A percentile compares a stretch with the other conserved stretches of the same genome.
phyloP scores from a whole-genome alignment of 2,113 vertebrate genomes.

The Oostethus manadensis region DNA sequence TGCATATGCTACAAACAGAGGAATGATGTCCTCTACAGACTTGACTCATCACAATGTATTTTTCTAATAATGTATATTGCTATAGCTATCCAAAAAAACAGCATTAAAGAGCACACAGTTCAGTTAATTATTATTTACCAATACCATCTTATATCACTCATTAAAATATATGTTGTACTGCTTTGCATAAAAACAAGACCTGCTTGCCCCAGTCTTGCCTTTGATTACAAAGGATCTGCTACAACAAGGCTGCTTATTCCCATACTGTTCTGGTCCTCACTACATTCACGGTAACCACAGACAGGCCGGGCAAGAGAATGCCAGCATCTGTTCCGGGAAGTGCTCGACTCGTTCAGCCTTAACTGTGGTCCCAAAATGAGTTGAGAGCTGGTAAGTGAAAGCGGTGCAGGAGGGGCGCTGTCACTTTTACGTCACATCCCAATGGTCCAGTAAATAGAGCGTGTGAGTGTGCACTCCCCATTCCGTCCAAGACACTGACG shows the following conservation, averaged over 20 bases:
- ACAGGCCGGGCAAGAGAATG: slow-evolving; percentile 55
- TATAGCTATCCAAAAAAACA: too few relatives aligned
- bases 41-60: too few relatives aligned
- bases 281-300: slow-evolving; percentile 57
- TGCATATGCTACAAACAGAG: too few relatives aligned
- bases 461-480: slow-evolving; percentile 64
- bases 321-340: slow-evolving; percentile 65
- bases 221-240: slow-evolving; percentile 58
- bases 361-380: slow-evolving; percentile 67
- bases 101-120: too few relatives aligned
- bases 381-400: slow-evolving; percentile 62
- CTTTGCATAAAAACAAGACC: slow-evolving; percentile 15
- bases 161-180: too few relatives aligned
- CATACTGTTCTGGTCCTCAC: slow-evolving; percentile 48
- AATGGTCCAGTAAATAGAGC: slow-evolving; percentile 72
- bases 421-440: slow-evolving; percentile 73
- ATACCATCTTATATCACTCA: too few relatives aligned
- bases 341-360: slow-evolving; percentile 62
- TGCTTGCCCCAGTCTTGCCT: slow-evolving; percentile 47
- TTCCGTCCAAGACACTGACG: slow-evolving; percentile 52
- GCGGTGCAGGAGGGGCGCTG: slow-evolving; percentile 57
- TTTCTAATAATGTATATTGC: too few relatives aligned
- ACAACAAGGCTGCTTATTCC: slow-evolving; percentile 48
- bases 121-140: too few relatives aligned
- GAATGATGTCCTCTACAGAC: too few relatives aligned